Conservation (phyloP, 1,140 invertebrate genomes). For the Ptiloglossa arizonensis region DNA sequence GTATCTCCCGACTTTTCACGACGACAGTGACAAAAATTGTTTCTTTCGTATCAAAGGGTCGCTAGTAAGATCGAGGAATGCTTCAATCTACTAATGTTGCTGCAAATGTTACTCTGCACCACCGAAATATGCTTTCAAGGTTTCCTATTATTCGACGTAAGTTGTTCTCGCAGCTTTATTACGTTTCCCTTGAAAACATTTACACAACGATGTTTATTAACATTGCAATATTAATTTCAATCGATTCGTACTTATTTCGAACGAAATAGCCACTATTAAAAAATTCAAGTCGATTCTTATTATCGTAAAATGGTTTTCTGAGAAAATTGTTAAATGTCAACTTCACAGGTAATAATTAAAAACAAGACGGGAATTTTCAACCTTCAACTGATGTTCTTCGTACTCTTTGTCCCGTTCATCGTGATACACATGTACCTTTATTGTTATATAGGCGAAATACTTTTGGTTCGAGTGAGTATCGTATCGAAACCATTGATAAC, state of each 20-base stretch:
- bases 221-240: too few species aligned
- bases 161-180: not conserved
- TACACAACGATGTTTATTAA: too few species aligned
- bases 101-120: constrained; percentile 43
- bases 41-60: constrained; percentile 30
- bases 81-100: constrained; percentile 55
- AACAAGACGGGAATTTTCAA: not conserved
- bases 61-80: constrained; percentile 45
- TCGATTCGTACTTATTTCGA: too few species aligned
- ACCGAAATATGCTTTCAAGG: constrained; percentile 56
- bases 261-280: too few species aligned
- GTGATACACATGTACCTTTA: constrained; percentile 48
- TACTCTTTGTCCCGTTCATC: constrained; percentile 36
- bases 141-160: constrained; percentile 50
- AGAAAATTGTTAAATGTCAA: too few species aligned
- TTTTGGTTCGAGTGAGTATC: constrained; percentile 41
- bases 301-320: too few species aligned
- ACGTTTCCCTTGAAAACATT: too few species aligned
- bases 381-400: constrained; percentile 14
- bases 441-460: constrained; percentile 55
- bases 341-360: constrained; percentile 18
- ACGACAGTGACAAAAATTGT: too few species aligned
- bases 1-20: too few species aligned
- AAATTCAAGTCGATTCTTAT: too few species aligned
- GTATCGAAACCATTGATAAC: too few species aligned